These are phyloP conservation scores for Drosophila colorata DNA, from an alignment of 2,888 invertebrate species.

Conservation along the genomic window DNA sequence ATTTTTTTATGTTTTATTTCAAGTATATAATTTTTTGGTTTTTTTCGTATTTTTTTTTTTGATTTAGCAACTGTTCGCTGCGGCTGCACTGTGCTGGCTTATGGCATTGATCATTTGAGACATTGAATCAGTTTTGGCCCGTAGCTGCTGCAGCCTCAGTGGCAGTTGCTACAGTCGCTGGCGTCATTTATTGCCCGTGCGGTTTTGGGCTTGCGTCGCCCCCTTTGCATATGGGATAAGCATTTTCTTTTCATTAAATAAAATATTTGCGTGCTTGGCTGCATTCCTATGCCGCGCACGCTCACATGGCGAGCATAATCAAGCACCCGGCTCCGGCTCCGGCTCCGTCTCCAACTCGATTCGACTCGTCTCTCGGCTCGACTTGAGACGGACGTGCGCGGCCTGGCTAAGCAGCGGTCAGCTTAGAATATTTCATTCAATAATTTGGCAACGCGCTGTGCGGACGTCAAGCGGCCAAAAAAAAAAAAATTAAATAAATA, in stretches of 20 bases:
- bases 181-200: slow-evolving; percentile 56
- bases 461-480: slow-evolving; percentile 57
- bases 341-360: slow-evolving; percentile 10
- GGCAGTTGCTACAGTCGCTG: slow-evolving; percentile 29
- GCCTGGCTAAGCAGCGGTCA: slow-evolving; percentile 51
- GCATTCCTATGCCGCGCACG: slow-evolving; percentile 71
- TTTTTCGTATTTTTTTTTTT: neutral
- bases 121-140: slow-evolving; percentile 12
- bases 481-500: neutral
- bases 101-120: slow-evolving; percentile 42
- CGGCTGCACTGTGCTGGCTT: slow-evolving; percentile 12
- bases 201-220: slow-evolving; percentile 52
- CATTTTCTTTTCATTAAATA: slow-evolving; percentile 78
- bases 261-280: slow-evolving; percentile 67
- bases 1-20: slow-evolving; percentile 21
- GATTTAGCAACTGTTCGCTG: slow-evolving; percentile 7
- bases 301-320: slow-evolving; percentile 66
- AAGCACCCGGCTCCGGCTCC: slow-evolving; percentile 37
- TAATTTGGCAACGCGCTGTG: slow-evolving; percentile 66
- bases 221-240: slow-evolving; percentile 54
- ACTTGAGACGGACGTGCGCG: slow-evolving; percentile 56
- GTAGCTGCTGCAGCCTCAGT: slow-evolving; percentile 24
- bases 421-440: slow-evolving; percentile 76
- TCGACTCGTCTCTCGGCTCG: slow-evolving; percentile 15
- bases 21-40: slow-evolving; percentile 16